Evolutionary conservation across 2,888 invertebrate genomes (phyloP).

Genomic region (Schizaphis graminum): DNA sequence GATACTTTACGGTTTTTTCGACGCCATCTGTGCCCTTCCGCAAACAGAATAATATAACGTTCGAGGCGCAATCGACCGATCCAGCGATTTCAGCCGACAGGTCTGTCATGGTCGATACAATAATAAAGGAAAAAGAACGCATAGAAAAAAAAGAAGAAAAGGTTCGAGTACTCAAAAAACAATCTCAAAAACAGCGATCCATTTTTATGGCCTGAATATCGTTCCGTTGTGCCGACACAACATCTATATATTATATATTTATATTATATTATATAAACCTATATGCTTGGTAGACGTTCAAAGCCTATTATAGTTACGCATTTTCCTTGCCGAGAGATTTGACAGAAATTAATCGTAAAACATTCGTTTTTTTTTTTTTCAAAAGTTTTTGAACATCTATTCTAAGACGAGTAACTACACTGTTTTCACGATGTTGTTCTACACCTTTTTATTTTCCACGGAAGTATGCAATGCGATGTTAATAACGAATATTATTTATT

Average conservation of each 20-base stretch:
- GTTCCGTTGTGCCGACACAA: not conserved
- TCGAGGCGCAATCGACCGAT: not conserved
- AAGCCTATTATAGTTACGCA: not conserved
- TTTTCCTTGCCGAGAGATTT: not conserved
- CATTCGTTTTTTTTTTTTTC: not conserved
- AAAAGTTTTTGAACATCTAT: not conserved
- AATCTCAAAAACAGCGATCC: not conserved
- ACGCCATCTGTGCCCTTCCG: conserved; percentile 34
- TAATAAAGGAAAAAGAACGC: not conserved
- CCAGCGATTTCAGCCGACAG: not conserved
- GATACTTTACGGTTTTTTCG: conserved; percentile 2
- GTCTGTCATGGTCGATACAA: not conserved
- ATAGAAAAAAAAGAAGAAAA: not conserved
- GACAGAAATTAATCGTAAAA: not conserved
- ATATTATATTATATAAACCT: not conserved
- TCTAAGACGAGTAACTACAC: not conserved
- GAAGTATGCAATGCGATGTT: not conserved
- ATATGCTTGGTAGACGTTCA: not conserved
- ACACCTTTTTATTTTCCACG: not conserved
- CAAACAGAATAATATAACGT: not conserved
- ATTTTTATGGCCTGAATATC: not conserved
- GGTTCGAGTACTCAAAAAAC: not conserved
- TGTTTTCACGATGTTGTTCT: not conserved
- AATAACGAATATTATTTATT: not conserved
- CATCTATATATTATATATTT: not conserved